phyloP scores from a whole-genome alignment of 2,113 vertebrate genomes.

The Connochaetes taurinus region DNA sequence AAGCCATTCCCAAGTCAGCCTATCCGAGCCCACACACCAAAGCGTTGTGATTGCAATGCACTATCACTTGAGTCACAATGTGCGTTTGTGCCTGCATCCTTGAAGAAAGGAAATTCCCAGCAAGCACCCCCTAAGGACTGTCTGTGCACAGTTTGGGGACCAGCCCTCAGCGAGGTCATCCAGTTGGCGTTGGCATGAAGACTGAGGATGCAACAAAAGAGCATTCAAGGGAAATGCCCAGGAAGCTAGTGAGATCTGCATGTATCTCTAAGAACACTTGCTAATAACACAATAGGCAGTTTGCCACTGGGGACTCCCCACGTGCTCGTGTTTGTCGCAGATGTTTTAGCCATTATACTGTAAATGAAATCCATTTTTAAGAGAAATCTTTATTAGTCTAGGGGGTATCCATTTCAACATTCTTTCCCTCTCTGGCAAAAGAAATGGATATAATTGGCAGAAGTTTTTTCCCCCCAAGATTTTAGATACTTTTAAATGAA shows the following conservation, averaged over 20 bases:
- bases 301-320: background rate
- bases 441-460: slow-evolving; percentile 26
- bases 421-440: slow-evolving; percentile 7
- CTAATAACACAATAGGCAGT: background rate
- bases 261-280: background rate
- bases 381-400: background rate
- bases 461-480: background rate
- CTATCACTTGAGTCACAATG: background rate
- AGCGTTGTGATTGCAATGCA: background rate
- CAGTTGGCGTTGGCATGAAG: background rate
- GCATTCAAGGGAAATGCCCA: background rate
- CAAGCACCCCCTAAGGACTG: background rate
- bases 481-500: slow-evolving; percentile 39
- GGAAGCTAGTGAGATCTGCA: fast-evolving
- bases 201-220: background rate
- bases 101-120: background rate
- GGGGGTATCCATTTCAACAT: slow-evolving; percentile 4
- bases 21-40: background rate
- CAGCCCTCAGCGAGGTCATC: background rate
- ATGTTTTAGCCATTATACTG: slow-evolving; percentile 56
- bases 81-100: background rate
- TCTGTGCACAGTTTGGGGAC: background rate
- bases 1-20: background rate
- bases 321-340: background rate
- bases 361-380: slow-evolving; percentile 35